These are phyloP conservation scores for Crossocerus cetratus DNA, from an alignment of 2,888 invertebrate species.

Conservation along the genomic window DNA sequence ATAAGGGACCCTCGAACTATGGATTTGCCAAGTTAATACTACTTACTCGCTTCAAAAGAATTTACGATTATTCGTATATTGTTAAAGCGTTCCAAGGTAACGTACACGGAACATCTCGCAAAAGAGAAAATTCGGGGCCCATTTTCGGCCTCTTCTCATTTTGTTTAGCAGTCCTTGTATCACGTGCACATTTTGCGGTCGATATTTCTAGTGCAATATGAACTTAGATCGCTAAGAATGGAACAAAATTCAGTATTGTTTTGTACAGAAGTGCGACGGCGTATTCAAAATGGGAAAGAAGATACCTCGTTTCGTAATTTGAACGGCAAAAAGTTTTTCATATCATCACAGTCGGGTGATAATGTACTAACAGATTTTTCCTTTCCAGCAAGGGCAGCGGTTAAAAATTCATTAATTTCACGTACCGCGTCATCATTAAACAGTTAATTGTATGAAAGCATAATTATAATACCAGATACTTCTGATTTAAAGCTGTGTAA, in stretches of 20 bases:
- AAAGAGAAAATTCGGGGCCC: too few species aligned
- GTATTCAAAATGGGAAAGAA: conserved; percentile 29
- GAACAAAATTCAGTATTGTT: conserved; percentile 15
- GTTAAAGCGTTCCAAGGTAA: too few species aligned
- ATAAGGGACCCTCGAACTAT: conserved; percentile 13
- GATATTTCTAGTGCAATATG: too few species aligned
- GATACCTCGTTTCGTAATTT: conserved; percentile 60
- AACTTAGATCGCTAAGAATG: neutral
- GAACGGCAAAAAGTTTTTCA: conserved; percentile 55
- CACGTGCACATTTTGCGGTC: too few species aligned
- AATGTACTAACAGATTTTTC: conserved; percentile 61
- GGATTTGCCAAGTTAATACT: neutral
- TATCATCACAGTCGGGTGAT: conserved; percentile 48
- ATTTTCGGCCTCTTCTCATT: too few species aligned
- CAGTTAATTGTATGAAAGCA: neutral
- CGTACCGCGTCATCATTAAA: conserved; percentile 66
- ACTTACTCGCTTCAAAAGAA: neutral
- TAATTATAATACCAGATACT: neutral
- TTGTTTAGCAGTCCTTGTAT: too few species aligned
- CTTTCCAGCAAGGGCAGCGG: conserved; percentile 71
- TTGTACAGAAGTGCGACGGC: conserved; percentile 5
- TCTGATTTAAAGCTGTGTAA: conserved; percentile 45
- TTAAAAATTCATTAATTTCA: conserved; percentile 60
- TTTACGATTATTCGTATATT: neutral
- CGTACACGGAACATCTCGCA: too few species aligned